Evolutionary conservation across 2,113 vertebrate species (phyloP), one percentile per base, ranked within the genome.

Genomic region (Cyprinodon brontotheroides): DNA sequence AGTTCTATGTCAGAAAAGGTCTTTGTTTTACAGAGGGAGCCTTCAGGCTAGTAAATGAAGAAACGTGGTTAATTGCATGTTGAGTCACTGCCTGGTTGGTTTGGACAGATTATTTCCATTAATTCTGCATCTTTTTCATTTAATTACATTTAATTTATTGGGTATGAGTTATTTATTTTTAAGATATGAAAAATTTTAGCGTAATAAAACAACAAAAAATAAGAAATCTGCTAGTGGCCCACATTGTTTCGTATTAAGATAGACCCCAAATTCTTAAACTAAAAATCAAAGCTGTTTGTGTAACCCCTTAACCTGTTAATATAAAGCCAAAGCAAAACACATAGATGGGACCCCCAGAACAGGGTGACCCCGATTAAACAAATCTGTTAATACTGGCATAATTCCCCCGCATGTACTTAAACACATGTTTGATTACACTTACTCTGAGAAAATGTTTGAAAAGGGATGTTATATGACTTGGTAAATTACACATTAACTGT

Each of bases 221-320:
- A 29, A 29, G 29, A 29, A 29, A 29, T 29, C 29, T 29, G 29
- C 29, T 29, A 29, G 29, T 29, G 29, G 29, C 29, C 29, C 29
- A 29, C 29, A 29, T 29, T 29, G 29, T 29, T 29, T 1, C 29
- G 29, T 29, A 29, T 29, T 29, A 29, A 29, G 29, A 29, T 29
- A 29, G 29, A 29, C 29, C 29, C 29, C 29, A 29, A 29, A 29
- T 29, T 29, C 29, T 41, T 41, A 9, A 65, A 37, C 20, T 39
- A 38, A 82, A 85, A 81, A 37, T 70, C 78, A 70, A n/a, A 43
- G 41, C 79, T 72, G 76, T 69, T 61, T 62, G 40, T 43, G 68
- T 90, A 90, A 91, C 92, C 89, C 82, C 48, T 75, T 79, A 84
- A 75, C 81, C 75, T 79, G 82, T 81, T 91, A 91, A 92, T 89